phyloP scores from a whole-genome alignment of 2,888 invertebrate genomes.

The Pseudoips prasinana region DNA sequence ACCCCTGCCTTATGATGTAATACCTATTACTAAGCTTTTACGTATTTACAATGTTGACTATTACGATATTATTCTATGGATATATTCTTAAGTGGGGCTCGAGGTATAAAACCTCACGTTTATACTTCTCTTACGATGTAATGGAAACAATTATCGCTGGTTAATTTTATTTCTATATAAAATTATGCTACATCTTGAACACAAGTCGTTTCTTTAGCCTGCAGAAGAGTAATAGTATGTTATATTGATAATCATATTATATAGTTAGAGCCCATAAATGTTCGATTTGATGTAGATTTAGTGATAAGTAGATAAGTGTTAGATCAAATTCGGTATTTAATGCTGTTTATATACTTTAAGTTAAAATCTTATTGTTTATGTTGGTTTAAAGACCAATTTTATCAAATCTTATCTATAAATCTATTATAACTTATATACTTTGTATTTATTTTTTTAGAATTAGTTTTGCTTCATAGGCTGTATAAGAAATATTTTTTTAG shows the following conservation, averaged over 20 bases:
- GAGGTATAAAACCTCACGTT: constrained; percentile 38
- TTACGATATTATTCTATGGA: constrained; percentile 61
- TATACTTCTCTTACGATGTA: constrained; percentile 18
- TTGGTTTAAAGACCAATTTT: constrained; percentile 3
- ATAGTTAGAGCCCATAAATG: constrained; percentile 53
- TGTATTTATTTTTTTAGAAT: constrained; percentile 12
- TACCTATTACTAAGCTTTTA: constrained; percentile 70
- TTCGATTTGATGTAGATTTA: constrained; percentile 68
- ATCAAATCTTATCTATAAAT: background rate
- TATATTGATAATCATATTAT: constrained; percentile 37
- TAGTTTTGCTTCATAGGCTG: constrained; percentile 21
- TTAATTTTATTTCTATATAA: constrained; percentile 29
- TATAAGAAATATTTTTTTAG: constrained; percentile 27
- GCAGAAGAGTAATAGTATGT: constrained; percentile 32
- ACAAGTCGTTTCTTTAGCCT: constrained; percentile 33
- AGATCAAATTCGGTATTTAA: constrained; percentile 54
- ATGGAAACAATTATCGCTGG: constrained; percentile 19
- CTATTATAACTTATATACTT: constrained; percentile 6
- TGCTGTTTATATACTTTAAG: constrained; percentile 39
- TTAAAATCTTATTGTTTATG: background rate
- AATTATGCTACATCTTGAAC: constrained; percentile 16
- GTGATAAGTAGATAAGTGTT: constrained; percentile 63
- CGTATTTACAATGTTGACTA: constrained; percentile 80
- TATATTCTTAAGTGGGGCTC: constrained; percentile 49
- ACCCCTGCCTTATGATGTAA: constrained; percentile 65